Evolutionary conservation across 1,140 invertebrate species (phyloP), one percentile per base, ranked within the genome.

Genomic region (Camponotus vicinus): DNA sequence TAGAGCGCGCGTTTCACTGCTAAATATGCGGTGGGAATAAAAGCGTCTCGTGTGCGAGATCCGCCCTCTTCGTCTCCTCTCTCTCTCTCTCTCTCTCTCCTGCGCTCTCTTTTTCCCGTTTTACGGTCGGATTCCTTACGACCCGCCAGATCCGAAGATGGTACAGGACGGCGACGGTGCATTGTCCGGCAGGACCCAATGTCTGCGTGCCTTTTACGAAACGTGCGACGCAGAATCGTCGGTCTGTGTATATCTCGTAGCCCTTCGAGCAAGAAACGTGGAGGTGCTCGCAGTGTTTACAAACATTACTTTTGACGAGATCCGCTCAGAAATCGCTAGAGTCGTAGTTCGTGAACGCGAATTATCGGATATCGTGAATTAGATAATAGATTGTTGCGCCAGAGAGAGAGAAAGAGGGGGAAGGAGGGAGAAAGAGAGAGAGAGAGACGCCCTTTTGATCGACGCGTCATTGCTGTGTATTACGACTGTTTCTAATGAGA

Each of bases 211-310:
- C 7, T 83, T 45, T 76, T 34, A 40, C 11, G 67, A 52, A 45
- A 75, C 63, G 79, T 71, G 61, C 76, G 83, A 77, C 84, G 86
- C 73, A 86, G 61, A 27, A 27, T 55, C 5, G 18, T 4, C 49
- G 13, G 42, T 79, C 27, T 21, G 59, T 34, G 5, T 37, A 21
- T 32, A 32, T 37, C 27, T 9, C 42, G 18, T 32, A 18, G 18
- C 32, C n/a, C 18, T 52, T 52, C 34, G 27, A 15, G 13, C 76
- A 18, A 55, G 9, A 67, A 77, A 13, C 57, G 63, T 69, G 77
- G 18, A 7, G 5, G 76, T 52, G 76, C 9, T 34, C 61, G 5
- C 27, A 27, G n/a, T 75, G 76, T 79, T 79, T 79, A 79, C 77
- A 79, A 79, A 79, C 77, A 79, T 21, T 13, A 78, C 55, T 78